A percentile compares a stretch with the other conserved stretches of the same genome.
Conservation (phyloP, 2,113 vertebrate genomes). For the Centropus bengalensis region DNA sequence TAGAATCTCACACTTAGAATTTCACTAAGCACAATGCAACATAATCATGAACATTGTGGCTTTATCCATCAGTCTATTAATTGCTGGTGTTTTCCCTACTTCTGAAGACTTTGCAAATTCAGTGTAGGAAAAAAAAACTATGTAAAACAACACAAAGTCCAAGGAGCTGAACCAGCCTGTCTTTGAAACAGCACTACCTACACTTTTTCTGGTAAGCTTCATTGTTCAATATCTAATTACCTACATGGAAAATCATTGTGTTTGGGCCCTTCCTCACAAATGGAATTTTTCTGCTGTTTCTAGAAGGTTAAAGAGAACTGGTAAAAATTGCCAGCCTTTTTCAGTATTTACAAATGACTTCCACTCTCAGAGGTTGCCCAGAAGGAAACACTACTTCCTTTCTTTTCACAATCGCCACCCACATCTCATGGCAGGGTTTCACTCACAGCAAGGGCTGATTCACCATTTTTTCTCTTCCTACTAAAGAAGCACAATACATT, state of each 20-base stretch:
- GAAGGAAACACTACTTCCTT: neutral
- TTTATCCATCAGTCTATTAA: neutral
- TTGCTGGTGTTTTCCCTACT: neutral
- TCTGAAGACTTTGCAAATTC: neutral
- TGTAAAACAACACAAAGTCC: neutral
- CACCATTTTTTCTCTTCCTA: neutral
- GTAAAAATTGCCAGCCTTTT: neutral
- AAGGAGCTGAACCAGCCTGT: neutral
- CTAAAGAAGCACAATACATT: neutral
- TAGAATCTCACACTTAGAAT: neutral
- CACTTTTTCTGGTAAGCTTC: neutral
- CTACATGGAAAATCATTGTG: neutral
- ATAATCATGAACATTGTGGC: neutral
- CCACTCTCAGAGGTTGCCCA: neutral
- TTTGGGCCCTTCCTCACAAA: neutral
- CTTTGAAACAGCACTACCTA: neutral
- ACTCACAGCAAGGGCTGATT: neutral
- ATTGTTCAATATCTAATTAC: neutral
- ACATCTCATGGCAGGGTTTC: neutral
- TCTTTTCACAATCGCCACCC: neutral
- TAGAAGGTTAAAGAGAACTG: neutral
- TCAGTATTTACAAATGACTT: neutral
- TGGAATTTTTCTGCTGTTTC: neutral
- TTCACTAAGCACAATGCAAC: neutral
- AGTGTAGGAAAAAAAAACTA: fast-evolving